Conservation (phyloP, 2,888 invertebrate species). For the Allacma fusca region DNA sequence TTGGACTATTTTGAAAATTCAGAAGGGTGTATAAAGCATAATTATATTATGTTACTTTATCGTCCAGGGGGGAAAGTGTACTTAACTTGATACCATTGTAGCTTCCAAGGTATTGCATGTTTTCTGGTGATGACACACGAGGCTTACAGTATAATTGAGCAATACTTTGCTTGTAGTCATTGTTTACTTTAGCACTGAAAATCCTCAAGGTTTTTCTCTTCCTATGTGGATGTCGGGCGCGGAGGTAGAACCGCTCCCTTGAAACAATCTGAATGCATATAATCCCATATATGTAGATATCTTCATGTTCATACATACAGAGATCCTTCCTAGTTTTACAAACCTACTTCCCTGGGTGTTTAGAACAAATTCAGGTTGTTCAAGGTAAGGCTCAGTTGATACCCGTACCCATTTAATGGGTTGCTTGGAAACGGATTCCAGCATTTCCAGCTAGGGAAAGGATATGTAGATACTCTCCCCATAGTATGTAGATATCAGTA, state of each 20-base stretch:
- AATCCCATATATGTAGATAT: too few species aligned
- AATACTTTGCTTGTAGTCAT: not conserved
- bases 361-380: not conserved
- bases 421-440: slow-evolving; percentile 9
- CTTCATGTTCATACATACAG: too few species aligned
- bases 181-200: not conserved
- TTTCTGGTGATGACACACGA: not conserved
- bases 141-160: not conserved
- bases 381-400: not conserved
- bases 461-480: not conserved
- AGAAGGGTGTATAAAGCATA: too few species aligned
- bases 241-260: too few species aligned
- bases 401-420: slow-evolving; percentile 1
- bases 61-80: not conserved
- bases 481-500: not conserved
- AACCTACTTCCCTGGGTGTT: too few species aligned
- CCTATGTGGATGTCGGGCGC: too few species aligned
- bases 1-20: not conserved
- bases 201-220: not conserved
- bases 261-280: too few species aligned
- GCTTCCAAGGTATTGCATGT: too few species aligned
- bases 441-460: too few species aligned
- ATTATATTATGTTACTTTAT: too few species aligned
- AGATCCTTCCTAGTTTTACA: too few species aligned
- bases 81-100: too few species aligned